Evolutionary conservation across 2,797 vertebrate genomes (phyloP).

Genomic region (Craterocephalus amniculus): DNA sequence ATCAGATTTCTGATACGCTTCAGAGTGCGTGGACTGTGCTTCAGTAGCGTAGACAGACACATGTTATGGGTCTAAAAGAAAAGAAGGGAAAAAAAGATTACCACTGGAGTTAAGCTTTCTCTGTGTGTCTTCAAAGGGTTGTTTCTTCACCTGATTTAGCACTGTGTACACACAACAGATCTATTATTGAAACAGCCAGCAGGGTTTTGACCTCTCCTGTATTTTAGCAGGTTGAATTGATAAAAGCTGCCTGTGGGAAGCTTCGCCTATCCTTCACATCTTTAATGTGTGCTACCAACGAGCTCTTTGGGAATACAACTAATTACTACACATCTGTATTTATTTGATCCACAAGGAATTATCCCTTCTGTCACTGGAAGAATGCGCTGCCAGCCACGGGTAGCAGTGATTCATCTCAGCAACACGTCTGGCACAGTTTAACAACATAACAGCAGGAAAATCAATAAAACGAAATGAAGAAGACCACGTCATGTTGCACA

Average conservation of each 20-base stretch:
- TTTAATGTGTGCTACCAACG: slow-evolving; percentile 94
- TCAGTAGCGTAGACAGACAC: slow-evolving; percentile 88
- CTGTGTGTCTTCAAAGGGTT: slow-evolving; percentile 71
- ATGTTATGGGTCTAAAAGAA: slow-evolving; percentile 72
- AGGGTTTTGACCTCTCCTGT: slow-evolving; percentile 96
- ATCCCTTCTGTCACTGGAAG: slow-evolving; percentile 98
- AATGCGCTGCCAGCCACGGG: slow-evolving; percentile 92
- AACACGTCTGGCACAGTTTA: slow-evolving; percentile 93
- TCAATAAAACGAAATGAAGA: slow-evolving; percentile 90
- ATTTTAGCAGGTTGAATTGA: slow-evolving; percentile 98
- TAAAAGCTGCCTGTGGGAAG: slow-evolving; percentile 96
- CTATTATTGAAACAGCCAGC: slow-evolving; percentile 93
- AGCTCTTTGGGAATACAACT: slow-evolving; percentile 98
- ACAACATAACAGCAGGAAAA: slow-evolving; percentile 89
- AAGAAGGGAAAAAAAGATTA: slow-evolving; percentile 26
- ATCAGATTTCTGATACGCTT: slow-evolving; percentile 85
- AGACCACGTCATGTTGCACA: slow-evolving; percentile 62
- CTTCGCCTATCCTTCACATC: slow-evolving; percentile 92
- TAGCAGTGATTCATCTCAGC: slow-evolving; percentile 95
- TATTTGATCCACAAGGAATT: slow-evolving; percentile 99
- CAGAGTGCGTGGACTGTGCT: slow-evolving; percentile 89
- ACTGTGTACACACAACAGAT: slow-evolving; percentile 86
- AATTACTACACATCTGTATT: slow-evolving; percentile 99
- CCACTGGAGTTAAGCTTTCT: slow-evolving; percentile 37
- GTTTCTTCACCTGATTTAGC: slow-evolving; percentile 80